Evolutionary conservation across 2,888 invertebrate species (phyloP), one percentile per base, ranked within the genome.

Genomic region (Eucera pruinosa): DNA sequence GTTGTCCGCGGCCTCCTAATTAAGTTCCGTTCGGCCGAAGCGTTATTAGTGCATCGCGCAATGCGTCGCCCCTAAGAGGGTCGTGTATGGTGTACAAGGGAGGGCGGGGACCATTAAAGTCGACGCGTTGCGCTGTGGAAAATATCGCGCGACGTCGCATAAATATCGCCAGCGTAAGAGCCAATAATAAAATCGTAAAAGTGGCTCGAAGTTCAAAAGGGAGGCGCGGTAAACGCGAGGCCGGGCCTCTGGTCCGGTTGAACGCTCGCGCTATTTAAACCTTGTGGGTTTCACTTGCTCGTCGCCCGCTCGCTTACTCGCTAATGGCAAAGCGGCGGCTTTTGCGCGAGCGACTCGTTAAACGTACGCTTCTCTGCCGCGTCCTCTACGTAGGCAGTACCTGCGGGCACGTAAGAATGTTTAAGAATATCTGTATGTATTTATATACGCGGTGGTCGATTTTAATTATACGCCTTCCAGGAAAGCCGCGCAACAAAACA

Each of bases 121-220:
- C 84, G 84, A 79, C 86, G 81, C 80, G 80, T 85, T 80, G 55
- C 71, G 54, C 78, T 71, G 81, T 79, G 82, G 81, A 83, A 86
- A 86, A 78, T 86, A 86, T 86, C 86, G 83, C 71, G 82, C 81
- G 73, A 75, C 78, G 85, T 82, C 86, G 80, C 81, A 82, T 83
- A 85, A 86, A 87, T 87, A 83, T 82, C 81, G 80, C 72, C 72
- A 81, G 76, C 79, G 80, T 81, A 81, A 84, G 84, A 82, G 86
- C 82, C 85, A 86, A 87, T 88, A 88, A 89, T 87, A 88, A 89
- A 88, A 89, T 87, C 86, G 83, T 87, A 87, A 88, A 88, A 84
- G 80, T 84, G 78, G 81, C 80, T 81, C 81, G 71, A 83, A 83
- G 81, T 86, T 86, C 81, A 83, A 82, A 84, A 83, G 83, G 81